phyloP scores from a whole-genome alignment of 2,113 vertebrate species.

The Stercorarius parasiticus region DNA sequence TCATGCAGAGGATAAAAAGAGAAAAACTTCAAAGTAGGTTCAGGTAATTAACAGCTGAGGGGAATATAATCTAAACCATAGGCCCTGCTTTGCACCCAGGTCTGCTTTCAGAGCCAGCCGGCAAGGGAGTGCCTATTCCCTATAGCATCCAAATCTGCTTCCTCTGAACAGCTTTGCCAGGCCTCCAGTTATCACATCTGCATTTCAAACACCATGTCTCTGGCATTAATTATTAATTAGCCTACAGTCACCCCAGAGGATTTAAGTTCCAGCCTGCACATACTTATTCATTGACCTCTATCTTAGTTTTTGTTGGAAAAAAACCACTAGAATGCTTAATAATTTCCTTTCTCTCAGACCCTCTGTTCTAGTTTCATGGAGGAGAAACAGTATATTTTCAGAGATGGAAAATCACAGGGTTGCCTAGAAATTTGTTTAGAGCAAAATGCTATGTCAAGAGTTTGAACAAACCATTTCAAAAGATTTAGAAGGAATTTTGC shows the following conservation, averaged over 20 bases:
- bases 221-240: conserved; percentile 99
- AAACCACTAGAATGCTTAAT: conserved; percentile 79
- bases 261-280: conserved; percentile 89
- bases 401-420: conserved; percentile 62
- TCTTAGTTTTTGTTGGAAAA: conserved; percentile 79
- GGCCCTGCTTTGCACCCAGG: conserved; percentile 85
- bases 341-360: conserved; percentile 79
- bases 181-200: conserved; percentile 97
- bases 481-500: conserved; percentile 44
- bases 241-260: conserved; percentile 96
- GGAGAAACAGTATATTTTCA: conserved; percentile 64
- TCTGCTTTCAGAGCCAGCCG: conserved; percentile 81
- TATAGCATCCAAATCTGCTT: conserved; percentile 84
- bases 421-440: conserved; percentile 68
- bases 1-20: conserved; percentile 84
- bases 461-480: conserved; percentile 46
- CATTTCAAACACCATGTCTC: conserved; percentile 98
- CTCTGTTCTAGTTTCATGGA: conserved; percentile 71
- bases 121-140: conserved; percentile 85
- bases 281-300: conserved; percentile 91
- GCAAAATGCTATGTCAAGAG: conserved; percentile 61
- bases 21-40: conserved; percentile 87
- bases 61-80: conserved; percentile 89
- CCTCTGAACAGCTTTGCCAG: conserved; percentile 91
- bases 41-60: conserved; percentile 93